Evolutionary conservation across 2,888 invertebrate genomes (phyloP).

Genomic region (Ennomos erosarius): DNA sequence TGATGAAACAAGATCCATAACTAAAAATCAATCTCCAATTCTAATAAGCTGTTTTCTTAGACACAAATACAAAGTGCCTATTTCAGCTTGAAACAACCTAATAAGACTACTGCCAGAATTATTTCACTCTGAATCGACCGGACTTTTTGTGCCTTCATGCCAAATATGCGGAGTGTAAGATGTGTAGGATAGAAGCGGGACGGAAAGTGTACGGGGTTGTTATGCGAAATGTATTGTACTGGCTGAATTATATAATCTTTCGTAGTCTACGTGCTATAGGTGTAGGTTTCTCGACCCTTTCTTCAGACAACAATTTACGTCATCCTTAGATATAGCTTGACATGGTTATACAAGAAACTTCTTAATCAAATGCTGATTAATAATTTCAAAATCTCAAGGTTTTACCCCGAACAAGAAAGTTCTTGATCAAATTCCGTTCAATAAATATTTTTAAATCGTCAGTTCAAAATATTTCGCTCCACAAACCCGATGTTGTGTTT

Average conservation of each 20-base stretch:
- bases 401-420: no score
- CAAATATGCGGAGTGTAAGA: slow-evolving; percentile 36
- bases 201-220: slow-evolving; percentile 7
- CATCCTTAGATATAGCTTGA: no score
- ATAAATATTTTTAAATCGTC: neutral
- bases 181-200: slow-evolving; percentile 7
- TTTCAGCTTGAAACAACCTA: neutral
- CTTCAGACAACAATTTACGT: no score
- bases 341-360: no score
- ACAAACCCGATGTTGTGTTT: slow-evolving; percentile 18
- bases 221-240: neutral
- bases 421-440: neutral
- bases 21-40: no score
- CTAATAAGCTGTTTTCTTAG: no score
- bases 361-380: neutral
- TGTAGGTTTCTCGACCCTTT: no score
- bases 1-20: no score
- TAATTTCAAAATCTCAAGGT: neutral
- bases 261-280: no score
- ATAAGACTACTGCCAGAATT: neutral
- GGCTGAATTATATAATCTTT: no score
- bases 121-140: slow-evolving; percentile 1
- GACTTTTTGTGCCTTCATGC: slow-evolving; percentile 47
- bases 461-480: neutral
- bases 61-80: neutral